Base-by-base conservation (phyloP, 2,113 vertebrate genomes). In the Oryzias celebensis region DNA sequence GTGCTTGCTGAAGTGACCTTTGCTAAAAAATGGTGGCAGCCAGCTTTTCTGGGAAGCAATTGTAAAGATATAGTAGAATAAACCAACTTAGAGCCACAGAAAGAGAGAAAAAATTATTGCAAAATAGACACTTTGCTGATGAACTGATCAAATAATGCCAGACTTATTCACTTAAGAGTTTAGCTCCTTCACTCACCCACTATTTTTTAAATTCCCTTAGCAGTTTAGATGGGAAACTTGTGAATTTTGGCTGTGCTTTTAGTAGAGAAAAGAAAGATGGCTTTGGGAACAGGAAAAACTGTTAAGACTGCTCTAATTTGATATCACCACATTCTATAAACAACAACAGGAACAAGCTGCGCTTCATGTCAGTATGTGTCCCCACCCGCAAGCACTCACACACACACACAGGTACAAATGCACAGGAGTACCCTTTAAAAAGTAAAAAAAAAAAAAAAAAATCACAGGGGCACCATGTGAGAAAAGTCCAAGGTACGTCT, bases 251-350 rank as follows among this genome's bases (percentile, higher is more conserved):
- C 47, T 18, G 28, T 42, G 58, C 41, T 50, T 66, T 71, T 58
- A 71, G 64, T 14, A 6, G 48, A 64, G 46, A 28, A 43, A 52
- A 17, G 61, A 57, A 31, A 59, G 79, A 87, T 78, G 83, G 82
- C 81, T 85, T 85, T 85, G 82, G 82, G 82, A 86, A 46, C 62
- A 52, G 70, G 77, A 69, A 71, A 63, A 71, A 63, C n/a, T n/a
- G 26, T 77, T 36, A 86, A 77, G 70, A 90, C 89, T 87, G 87
- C 81, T 89, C 87, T 88, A 89, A 65, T 82, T 87, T 67, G 66
- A 87, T 81, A 80, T 84, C 74, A 87, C 77, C 86, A 90, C 86
- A 71, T 81, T 86, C 85, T 90, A 90, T 85, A 36, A 83, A 88
- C 75, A 51, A 88, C 85, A 83, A 88, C 77, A 85, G 83, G 81